These are phyloP conservation scores for Noctua comes DNA, from an alignment of 2,888 invertebrate species.

Conservation along the genomic window DNA sequence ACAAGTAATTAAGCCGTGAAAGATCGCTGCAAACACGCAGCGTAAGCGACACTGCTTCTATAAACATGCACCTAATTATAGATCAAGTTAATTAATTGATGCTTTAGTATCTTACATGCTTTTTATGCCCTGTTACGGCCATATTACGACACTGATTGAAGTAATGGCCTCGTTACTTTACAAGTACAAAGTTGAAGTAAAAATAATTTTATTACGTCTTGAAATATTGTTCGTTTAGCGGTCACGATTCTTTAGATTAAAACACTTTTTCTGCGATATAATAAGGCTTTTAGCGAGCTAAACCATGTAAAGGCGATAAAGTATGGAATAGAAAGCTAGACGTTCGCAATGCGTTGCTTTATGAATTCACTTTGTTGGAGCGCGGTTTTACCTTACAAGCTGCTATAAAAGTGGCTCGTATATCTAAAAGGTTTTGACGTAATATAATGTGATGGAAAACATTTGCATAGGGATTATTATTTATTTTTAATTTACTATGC, in stretches of 20 bases:
- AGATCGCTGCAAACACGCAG: constrained; percentile 72
- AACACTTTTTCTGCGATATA: constrained; percentile 42
- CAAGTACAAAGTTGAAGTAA: constrained; percentile 28
- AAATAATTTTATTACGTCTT: constrained; percentile 26
- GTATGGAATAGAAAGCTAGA: constrained; percentile 58
- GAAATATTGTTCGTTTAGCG: constrained; percentile 54
- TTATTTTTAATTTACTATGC: background rate
- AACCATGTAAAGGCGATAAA: constrained; percentile 54
- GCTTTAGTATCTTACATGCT: constrained; percentile 32
- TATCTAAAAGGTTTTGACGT: constrained; percentile 67
- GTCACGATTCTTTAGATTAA: constrained; percentile 62
- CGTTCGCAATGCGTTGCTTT: constrained; percentile 65
- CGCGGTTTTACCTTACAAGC: constrained; percentile 60
- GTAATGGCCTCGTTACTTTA: constrained; percentile 30
- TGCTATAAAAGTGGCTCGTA: constrained; percentile 69
- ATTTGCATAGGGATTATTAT: background rate
- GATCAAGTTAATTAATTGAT: constrained; percentile 57
- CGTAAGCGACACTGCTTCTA: constrained; percentile 55
- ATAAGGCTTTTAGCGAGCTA: constrained; percentile 49
- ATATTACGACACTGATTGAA: constrained; percentile 46
- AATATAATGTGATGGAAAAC: constrained; percentile 66
- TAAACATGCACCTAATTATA: constrained; percentile 64
- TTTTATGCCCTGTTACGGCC: constrained; percentile 50
- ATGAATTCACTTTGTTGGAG: constrained; percentile 71
- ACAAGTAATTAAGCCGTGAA: constrained; percentile 78